A percentile compares a stretch with the other conserved stretches of the same genome.
These are phyloP conservation scores for Drosophila pruinosa DNA, from an alignment of 1,140 invertebrate genomes.

Conservation along the genomic window DNA sequence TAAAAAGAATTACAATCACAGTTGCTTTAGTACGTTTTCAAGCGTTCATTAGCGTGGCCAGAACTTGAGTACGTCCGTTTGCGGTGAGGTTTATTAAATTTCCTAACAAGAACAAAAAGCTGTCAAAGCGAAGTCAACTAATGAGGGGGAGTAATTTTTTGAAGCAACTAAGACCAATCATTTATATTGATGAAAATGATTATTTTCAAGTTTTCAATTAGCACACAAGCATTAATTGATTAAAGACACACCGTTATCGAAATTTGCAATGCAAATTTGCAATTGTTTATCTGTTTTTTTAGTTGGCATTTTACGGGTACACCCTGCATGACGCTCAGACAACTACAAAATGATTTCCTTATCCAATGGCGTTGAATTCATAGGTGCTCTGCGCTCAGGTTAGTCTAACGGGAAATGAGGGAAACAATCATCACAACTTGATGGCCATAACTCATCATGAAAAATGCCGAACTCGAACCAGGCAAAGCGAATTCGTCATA, in stretches of 20 bases:
- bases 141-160: too few species aligned
- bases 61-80: neutral
- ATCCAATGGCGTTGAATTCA: slow-evolving; percentile 94
- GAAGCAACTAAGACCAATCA: too few species aligned
- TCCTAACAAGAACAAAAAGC: too few species aligned
- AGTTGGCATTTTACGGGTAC: slow-evolving; percentile 89
- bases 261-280: too few species aligned
- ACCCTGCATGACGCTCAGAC: slow-evolving; percentile 90
- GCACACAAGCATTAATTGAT: too few species aligned
- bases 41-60: slow-evolving; percentile 54
- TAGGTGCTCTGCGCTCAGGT: slow-evolving; percentile 86
- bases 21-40: slow-evolving; percentile 63
- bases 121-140: too few species aligned
- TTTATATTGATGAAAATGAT: too few species aligned
- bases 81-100: too few species aligned
- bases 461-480: slow-evolving; percentile 63
- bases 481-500: slow-evolving; percentile 89
- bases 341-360: slow-evolving; percentile 90
- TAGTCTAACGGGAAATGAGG: slow-evolving; percentile 50
- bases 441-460: slow-evolving; percentile 38
- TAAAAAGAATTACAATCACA: slow-evolving; percentile 65
- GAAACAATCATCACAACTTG: slow-evolving; percentile 56
- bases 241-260: too few species aligned
- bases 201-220: too few species aligned
- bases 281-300: slow-evolving; percentile 76